A percentile compares a stretch with the other conserved stretches of the same genome.
These are phyloP conservation scores for Leptinotarsa rubiginosa DNA, from an alignment of 2,888 invertebrate genomes.

Conservation along the genomic window DNA sequence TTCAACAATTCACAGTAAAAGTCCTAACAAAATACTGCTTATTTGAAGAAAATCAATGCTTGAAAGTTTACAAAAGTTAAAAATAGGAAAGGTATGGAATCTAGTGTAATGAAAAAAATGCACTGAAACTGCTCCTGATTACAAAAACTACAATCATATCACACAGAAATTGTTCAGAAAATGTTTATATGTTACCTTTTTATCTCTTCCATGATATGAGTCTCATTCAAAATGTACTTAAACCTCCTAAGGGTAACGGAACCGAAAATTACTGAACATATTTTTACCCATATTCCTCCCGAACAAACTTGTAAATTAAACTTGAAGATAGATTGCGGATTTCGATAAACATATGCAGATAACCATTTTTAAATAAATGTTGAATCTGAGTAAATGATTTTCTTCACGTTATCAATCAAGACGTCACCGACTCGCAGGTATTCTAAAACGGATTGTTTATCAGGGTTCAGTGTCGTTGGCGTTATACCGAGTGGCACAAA, in stretches of 20 bases:
- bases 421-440: constrained; percentile 19
- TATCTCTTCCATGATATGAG: constrained; percentile 3
- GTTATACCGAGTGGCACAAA: constrained; percentile 8
- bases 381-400: neutral
- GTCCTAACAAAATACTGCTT: neutral
- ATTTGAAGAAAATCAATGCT: neutral
- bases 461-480: neutral
- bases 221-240: neutral
- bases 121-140: neutral
- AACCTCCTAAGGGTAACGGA: neutral
- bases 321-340: constrained; percentile 12
- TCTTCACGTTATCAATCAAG: constrained; percentile 17
- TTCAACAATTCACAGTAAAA: too few relatives aligned
- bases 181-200: constrained; percentile 1
- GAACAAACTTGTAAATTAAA: neutral
- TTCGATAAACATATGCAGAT: constrained; percentile 28
- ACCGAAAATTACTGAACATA: neutral
- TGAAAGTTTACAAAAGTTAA: neutral
- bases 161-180: neutral
- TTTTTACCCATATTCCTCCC: neutral
- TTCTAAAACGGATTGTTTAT: constrained; percentile 18
- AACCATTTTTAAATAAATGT: constrained; percentile 27
- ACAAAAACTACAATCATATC: neutral
- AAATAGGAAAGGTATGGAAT: too few relatives aligned
- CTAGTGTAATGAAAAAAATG: neutral